Percentiles rank a stretch among this genome's conserved stretches.
Evolutionary conservation across 2,113 vertebrate species (phyloP).

Genomic region (Dendrocopos noguchii): DNA sequence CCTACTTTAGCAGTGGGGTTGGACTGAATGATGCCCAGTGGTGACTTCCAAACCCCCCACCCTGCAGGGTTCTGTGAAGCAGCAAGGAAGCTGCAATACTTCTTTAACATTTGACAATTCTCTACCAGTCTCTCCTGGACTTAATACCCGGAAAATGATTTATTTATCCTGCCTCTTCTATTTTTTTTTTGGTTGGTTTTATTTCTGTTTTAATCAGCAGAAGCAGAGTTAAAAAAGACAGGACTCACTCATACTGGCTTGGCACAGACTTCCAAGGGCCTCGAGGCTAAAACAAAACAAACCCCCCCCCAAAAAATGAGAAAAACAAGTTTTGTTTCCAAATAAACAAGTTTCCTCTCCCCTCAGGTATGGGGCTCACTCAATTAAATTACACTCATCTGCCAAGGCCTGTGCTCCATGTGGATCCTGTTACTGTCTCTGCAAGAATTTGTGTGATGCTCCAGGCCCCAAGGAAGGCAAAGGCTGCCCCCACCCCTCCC

Average conservation of each 20-base stretch:
- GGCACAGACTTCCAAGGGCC: slow-evolving; percentile 18
- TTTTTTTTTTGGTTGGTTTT: not conserved
- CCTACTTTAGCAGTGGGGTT: no score
- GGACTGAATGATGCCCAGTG: no score
- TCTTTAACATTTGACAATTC: not conserved
- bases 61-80: not conserved
- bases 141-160: not conserved
- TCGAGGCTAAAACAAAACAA: slow-evolving; percentile 14
- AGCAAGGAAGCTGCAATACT: fast-evolving
- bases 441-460: slow-evolving; percentile 5
- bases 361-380: slow-evolving; percentile 50
- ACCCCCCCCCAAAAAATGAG: not conserved
- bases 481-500: not conserved
- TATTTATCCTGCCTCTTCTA: not conserved
- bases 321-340: slow-evolving; percentile 71
- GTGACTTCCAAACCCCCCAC: no score
- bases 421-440: slow-evolving; percentile 29
- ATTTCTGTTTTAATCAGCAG: not conserved
- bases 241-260: not conserved
- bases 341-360: slow-evolving; percentile 70
- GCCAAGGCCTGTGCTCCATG: slow-evolving; percentile 57
- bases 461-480: not conserved
- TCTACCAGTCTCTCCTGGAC: not conserved
- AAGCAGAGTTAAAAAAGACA: slow-evolving; percentile 37
- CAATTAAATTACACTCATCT: not conserved